Base-by-base conservation (phyloP, 2,113 vertebrate genomes). In the Clarias gariepinus region DNA sequence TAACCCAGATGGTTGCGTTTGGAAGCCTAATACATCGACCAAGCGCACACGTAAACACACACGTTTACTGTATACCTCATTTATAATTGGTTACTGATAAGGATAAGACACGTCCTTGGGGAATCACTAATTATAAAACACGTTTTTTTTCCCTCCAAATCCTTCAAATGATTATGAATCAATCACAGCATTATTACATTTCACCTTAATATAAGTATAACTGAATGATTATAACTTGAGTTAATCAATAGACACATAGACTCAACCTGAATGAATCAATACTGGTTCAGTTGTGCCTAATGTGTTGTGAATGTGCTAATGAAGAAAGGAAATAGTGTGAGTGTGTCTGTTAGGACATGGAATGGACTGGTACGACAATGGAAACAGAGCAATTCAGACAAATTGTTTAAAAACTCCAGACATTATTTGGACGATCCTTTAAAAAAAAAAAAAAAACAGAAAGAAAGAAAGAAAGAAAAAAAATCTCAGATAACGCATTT, bases 401-500 rank as follows among this genome's bases (percentile, higher is more conserved):
- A 77, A 82, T 63, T 82, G 79, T 66, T 86, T 25, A 41, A 30
- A 47, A 77, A 47, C 3, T 64, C 36, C 52, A 69, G 74, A 69
- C 55, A 33, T 84, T 57, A 84, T 80, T 85, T 28, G 53, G 30
- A 60, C 82, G 6, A 47, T 7, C 6, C 7, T 47, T 47, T 41
- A 8, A 8, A 7, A 47, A 47, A 47, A 47, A 47, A 47, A 47
- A 47, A 7, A 47, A 47, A 47, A 47, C 7, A 47, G 8, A 47
- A 8, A 47, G 5, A 47, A 8, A 47, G 47, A 47, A 4, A 3
- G 41, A 41, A 41, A 41, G 41, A 47, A 7, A 47, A 47, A 47
- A 74, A 80, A 28, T 78, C 84, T 86, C 84, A 63, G 74, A 77
- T 77, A 86, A 74, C 63, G 53, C 84, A 86, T 85, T 88, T 79